phyloP scores from a whole-genome alignment of 2,888 invertebrate species.

The Pachliopta kotzebuea region DNA sequence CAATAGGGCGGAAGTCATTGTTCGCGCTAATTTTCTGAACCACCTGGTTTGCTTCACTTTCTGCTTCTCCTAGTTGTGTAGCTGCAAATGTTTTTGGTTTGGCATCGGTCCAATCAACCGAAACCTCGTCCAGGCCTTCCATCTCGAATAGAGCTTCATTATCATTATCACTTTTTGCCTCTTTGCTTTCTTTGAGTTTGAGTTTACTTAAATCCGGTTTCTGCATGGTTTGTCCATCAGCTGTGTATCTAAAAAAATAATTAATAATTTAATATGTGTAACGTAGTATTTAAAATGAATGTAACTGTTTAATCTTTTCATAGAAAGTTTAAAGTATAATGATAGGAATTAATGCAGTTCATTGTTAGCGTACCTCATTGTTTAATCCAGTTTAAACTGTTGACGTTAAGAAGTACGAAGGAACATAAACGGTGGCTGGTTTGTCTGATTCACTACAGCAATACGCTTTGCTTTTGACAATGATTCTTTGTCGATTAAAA shows the following conservation, averaged over 20 bases:
- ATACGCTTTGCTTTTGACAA: conserved; percentile 5
- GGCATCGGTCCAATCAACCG: conserved; percentile 74
- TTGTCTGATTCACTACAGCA: conserved; percentile 17
- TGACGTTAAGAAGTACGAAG: conserved; percentile 10
- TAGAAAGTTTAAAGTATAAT: not conserved
- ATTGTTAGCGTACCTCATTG: conserved; percentile 5
- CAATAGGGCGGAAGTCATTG: conserved; percentile 83
- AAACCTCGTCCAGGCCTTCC: conserved; percentile 81
- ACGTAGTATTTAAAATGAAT: too few species aligned
- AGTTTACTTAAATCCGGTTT: conserved; percentile 79
- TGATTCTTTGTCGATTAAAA: not conserved
- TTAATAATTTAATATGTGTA: not conserved
- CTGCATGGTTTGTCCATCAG: conserved; percentile 78
- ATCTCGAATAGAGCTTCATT: conserved; percentile 85
- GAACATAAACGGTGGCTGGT: conserved; percentile 17
- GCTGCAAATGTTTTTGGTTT: conserved; percentile 79
- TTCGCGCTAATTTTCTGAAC: conserved; percentile 83
- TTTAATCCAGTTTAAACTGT: conserved; percentile 11
- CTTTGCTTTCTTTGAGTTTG: conserved; percentile 48
- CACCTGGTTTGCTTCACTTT: conserved; percentile 73
- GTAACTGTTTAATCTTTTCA: not conserved
- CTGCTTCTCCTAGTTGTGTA: conserved; percentile 70
- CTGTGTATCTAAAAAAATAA: conserved; percentile 72
- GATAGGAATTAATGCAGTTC: conserved; percentile 8
- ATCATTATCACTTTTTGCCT: conserved; percentile 50